These are phyloP conservation scores for Dendroctonus ponderosae DNA, from an alignment of 1,140 invertebrate genomes.

Conservation along the genomic window DNA sequence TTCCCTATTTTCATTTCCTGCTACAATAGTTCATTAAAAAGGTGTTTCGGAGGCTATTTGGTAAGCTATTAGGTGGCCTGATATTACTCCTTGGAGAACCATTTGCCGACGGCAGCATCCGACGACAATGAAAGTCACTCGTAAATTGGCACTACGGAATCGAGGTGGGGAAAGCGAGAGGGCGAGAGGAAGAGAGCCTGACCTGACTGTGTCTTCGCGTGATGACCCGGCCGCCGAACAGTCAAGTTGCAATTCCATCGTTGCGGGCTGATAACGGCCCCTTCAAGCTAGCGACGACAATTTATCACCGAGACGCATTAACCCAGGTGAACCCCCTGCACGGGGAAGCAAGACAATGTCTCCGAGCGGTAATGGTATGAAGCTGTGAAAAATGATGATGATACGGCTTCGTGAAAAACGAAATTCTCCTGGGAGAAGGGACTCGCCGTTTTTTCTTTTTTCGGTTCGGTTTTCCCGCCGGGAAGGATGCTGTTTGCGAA, in stretches of 20 bases:
- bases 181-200: slow-evolving; percentile 22
- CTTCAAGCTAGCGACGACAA: slow-evolving; percentile 44
- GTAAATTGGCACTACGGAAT: slow-evolving; percentile 45
- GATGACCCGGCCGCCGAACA: slow-evolving; percentile 30
- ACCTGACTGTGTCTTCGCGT: slow-evolving; percentile 33
- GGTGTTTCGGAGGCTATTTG: slow-evolving; percentile 67
- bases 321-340: slow-evolving; percentile 49
- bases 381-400: slow-evolving; percentile 51
- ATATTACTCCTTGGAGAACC: slow-evolving; percentile 63
- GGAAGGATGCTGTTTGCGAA: slow-evolving; percentile 28
- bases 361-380: slow-evolving; percentile 47
- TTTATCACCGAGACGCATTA: slow-evolving; percentile 51
- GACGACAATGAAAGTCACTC: slow-evolving; percentile 50
- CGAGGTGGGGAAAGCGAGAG: slow-evolving; percentile 10
- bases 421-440: slow-evolving; percentile 41
- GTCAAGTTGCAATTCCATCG: slow-evolving; percentile 40
- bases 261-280: slow-evolving; percentile 37
- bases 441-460: slow-evolving; percentile 19
- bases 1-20: slow-evolving; percentile 63
- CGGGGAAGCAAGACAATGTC: slow-evolving; percentile 48
- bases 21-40: slow-evolving; percentile 71
- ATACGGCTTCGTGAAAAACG: slow-evolving; percentile 47
- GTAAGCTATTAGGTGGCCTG: slow-evolving; percentile 64
- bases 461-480: slow-evolving; percentile 9
- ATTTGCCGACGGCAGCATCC: slow-evolving; percentile 53